Evolutionary conservation across 2,113 vertebrate genomes (phyloP), one percentile per base, ranked within the genome.

Genomic region (Chinchilla lanigera): DNA sequence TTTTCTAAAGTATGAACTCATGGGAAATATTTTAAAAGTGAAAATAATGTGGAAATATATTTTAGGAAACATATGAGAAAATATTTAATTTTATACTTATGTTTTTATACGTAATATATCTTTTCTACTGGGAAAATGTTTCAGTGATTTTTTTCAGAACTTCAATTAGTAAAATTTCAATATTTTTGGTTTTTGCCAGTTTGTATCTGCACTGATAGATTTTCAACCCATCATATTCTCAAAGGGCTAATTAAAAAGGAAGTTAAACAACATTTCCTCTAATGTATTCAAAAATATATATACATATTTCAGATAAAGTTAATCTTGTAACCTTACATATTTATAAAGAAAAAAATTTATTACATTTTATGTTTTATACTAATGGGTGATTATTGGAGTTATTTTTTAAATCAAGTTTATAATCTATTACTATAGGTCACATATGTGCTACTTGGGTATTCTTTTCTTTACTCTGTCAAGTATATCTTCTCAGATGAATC

Each of bases 171-270:
- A 24, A 41, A 86, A 78, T 95, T 92, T 87, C 44, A 91, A n/a
- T 92, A 73, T 63, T 89, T 97, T 96, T 78, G 52, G 89, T 50
- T 93, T 97, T 97, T 97, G 73, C 94, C 83, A 60, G 52, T 92
- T 95, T 89, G 96, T 85, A 88, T 96, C 50, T 93, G 80, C 10
- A 77, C 86, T 96, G 95, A 61, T 97, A 86, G 96, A 95, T 96
- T 96, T 95, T 83, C 41, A 84, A 2, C 13, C 28, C 56, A 89
- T 4, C 67, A 6, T 73, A 67, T 93, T 28, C 85, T 19, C 85
- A 75, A 83, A 87, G n/a, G 60, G 58, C 52, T 92, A 97, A 97
- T 97, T 94, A 96, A 90, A 87, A 82, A 13, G 10, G 63, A 92
- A 96, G 7, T 89, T 65, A 83, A 96, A 95, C 71, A 85, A 44